Evolutionary conservation across 2,113 vertebrate genomes (phyloP), one percentile per base, ranked within the genome.

Genomic region (Oophaga pumilio): DNA sequence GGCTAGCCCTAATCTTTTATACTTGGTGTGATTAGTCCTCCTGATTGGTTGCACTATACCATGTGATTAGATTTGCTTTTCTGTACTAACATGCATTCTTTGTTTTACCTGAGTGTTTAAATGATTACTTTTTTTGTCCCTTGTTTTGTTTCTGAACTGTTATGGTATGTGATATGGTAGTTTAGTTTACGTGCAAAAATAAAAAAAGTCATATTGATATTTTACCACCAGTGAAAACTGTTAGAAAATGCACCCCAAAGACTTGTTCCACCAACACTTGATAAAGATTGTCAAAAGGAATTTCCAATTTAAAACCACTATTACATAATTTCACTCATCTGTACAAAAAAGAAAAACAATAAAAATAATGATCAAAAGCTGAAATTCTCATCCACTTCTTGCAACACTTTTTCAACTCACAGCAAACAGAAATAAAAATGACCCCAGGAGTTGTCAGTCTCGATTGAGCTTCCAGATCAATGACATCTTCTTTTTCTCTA

Each of bases 351-450:
- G 7, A 71, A 33, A 33, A 71, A 88, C 92, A 71, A 71, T 90
- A 88, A 90, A 88, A 92, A 90, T 86, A 90, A 89, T 85, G 89
- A 91, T 90, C 89, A 85, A 18, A 20, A 85, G 89, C 90, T 82
- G 17, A 91, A 88, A 90, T 90, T 92, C 90, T 73, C 68, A 69
- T 89, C 71, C 86, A 92, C 82, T 89, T 90, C 92, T 92, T 92
- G 89, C 60, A 90, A 92, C 89, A 89, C 82, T 91, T 92, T 91
- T 91, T 89, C 88, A 90, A 88, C 91, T 91, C 93, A 94, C 92
- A 90, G 92, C 91, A 92, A 93, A 92, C 90, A 93, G 93, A 93
- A 95, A 95, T 94, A 96, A 94, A 94, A 94, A 95, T 95, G 93
- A 96, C 95, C 95, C 90, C 90, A 82, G 91, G 94, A 96, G 92